These are phyloP conservation scores for Ecliptopera silaceata DNA, from an alignment of 2,888 invertebrate species.

Conservation along the genomic window DNA sequence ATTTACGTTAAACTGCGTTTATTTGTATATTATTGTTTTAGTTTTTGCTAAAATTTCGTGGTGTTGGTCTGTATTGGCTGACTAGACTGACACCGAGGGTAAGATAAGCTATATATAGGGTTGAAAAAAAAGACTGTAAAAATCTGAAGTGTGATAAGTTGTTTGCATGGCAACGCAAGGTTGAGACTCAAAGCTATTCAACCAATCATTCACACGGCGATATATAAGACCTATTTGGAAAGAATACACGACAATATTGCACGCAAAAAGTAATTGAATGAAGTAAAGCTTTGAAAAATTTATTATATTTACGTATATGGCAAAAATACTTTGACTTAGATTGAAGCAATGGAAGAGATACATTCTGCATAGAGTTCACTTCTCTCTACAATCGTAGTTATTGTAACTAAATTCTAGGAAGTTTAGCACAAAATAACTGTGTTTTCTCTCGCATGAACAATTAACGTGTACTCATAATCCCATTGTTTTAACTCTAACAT, in stretches of 20 bases:
- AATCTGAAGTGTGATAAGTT: slow-evolving; percentile 18
- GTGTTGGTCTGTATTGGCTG: too few species aligned
- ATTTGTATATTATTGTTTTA: slow-evolving; percentile 11
- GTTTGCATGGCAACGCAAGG: slow-evolving; percentile 15
- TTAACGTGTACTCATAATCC: neutral
- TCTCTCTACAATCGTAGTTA: neutral
- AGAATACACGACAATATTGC: neutral
- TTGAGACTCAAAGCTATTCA: neutral
- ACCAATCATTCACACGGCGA: neutral
- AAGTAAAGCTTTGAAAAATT: neutral
- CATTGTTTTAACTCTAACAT: slow-evolving; percentile 17
- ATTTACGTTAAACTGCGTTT: slow-evolving; percentile 14
- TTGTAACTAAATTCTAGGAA: neutral
- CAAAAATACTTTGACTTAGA: neutral
- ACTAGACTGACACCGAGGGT: slow-evolving; percentile 3
- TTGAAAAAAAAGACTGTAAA: slow-evolving; percentile 33
- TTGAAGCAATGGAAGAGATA: neutral
- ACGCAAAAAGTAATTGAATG: neutral
- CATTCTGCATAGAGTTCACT: neutral
- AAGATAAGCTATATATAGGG: slow-evolving; percentile 16
- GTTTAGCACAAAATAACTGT: neutral
- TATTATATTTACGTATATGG: too few species aligned
- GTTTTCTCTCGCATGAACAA: neutral
- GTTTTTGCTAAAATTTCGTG: slow-evolving; percentile 12
- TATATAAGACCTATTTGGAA: slow-evolving; percentile 10